These are phyloP conservation scores for Pitta sordida DNA, from an alignment of 2,113 vertebrate genomes.

Conservation along the genomic window DNA sequence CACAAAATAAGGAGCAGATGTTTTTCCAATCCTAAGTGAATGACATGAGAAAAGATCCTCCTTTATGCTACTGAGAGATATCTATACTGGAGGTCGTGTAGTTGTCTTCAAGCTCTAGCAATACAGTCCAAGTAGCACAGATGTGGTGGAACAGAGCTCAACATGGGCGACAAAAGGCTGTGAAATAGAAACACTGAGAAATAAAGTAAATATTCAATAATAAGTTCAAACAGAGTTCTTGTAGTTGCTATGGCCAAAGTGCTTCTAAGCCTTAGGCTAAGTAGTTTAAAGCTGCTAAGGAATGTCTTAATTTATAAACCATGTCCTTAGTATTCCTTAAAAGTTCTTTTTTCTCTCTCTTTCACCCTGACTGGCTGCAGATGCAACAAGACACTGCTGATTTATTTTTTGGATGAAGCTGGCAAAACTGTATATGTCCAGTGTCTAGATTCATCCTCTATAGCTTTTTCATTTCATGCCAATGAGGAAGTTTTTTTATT, in stretches of 20 bases:
- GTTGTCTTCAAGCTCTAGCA: neutral
- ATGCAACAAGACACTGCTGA: neutral
- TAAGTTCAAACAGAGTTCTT: neutral
- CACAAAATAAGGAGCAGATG: neutral
- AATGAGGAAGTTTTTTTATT: neutral
- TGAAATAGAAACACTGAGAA: neutral
- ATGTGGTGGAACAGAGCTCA: neutral
- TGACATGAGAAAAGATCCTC: neutral
- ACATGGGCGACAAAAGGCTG: neutral
- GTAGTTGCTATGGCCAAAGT: neutral
- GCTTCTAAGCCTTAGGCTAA: neutral
- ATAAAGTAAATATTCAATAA: neutral
- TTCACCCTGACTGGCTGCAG: neutral
- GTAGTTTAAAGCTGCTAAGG: neutral
- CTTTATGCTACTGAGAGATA: neutral
- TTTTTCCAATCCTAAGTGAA: neutral
- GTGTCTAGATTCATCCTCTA: neutral
- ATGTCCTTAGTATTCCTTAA: neutral
- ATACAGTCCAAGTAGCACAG: neutral
- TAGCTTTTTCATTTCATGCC: neutral
- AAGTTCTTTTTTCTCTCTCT: neutral
- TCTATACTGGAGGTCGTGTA: fast-evolving
- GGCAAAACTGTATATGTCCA: neutral
- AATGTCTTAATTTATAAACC: neutral
- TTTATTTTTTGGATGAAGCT: neutral